A percentile compares a stretch with the other conserved stretches of the same genome.
These are phyloP conservation scores for Silurus glanis DNA, from an alignment of 2,113 vertebrate genomes.

Conservation along the genomic window DNA sequence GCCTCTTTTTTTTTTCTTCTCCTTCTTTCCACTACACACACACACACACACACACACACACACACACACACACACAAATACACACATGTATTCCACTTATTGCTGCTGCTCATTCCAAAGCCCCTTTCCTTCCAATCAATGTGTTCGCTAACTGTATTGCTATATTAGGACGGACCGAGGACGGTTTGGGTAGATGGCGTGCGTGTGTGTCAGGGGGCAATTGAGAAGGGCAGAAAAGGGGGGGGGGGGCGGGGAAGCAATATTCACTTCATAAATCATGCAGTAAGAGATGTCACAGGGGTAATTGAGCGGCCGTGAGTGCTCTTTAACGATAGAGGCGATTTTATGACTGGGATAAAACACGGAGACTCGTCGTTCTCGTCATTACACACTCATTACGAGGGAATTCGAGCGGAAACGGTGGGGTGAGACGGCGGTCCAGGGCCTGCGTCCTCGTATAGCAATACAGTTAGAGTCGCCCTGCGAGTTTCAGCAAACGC, in stretches of 20 bases:
- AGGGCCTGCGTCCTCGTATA: conserved; percentile 9
- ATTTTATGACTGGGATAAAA: conserved; percentile 76
- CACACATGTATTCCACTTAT: conserved; percentile 31
- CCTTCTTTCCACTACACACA: background rate
- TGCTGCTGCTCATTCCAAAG: conserved; percentile 59
- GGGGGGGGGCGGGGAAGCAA: conserved; percentile 63
- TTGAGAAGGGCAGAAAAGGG: conserved; percentile 45
- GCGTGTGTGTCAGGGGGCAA: conserved; percentile 21
- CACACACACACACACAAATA: background rate
- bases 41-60: background rate
- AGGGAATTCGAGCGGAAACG: conserved; percentile 67
- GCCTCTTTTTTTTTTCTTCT: conserved; percentile 29
- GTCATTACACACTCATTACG: conserved; percentile 66
- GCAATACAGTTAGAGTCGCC: background rate
- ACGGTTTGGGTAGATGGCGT: conserved; percentile 23
- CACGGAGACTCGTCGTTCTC: conserved; percentile 64
- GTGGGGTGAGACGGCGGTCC: conserved; percentile 47
- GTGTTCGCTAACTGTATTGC: conserved; percentile 66
- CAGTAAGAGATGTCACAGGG: conserved; percentile 75
- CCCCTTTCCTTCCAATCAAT: conserved; percentile 60
- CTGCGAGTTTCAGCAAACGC: too few species aligned
- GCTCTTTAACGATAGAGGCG: conserved; percentile 69
- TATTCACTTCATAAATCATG: conserved; percentile 82
- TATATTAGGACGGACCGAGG: conserved; percentile 46
- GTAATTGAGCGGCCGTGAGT: conserved; percentile 78